Percentiles rank a stretch among this genome's conserved stretches.
Evolutionary conservation across 2,113 vertebrate species (phyloP).

Genomic region (Zosterops japonicus): DNA sequence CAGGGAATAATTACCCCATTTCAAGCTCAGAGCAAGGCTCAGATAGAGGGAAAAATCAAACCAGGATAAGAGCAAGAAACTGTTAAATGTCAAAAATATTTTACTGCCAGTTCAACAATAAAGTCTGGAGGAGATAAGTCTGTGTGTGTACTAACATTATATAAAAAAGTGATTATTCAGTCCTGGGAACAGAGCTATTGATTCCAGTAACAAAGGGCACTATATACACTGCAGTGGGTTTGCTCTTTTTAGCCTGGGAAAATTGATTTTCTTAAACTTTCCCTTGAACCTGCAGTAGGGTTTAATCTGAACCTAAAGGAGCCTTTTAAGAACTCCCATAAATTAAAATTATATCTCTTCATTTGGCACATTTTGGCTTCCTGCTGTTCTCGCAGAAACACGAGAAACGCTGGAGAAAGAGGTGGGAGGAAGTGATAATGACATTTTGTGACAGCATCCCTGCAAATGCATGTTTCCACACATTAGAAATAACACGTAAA

Average conservation of each 20-base stretch:
- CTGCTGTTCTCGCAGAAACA: not conserved
- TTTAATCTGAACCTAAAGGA: constrained; percentile 36
- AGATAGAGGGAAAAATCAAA: constrained; percentile 42
- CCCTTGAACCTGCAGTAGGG: constrained; percentile 26
- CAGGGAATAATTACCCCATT: constrained; percentile 44
- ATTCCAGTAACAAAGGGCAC: constrained; percentile 80
- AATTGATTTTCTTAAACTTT: constrained; percentile 77
- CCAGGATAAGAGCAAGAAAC: constrained; percentile 53
- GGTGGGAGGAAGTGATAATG: not conserved
- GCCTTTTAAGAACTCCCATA: constrained; percentile 25
- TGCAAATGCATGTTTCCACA: not conserved
- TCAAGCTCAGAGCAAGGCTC: constrained; percentile 36
- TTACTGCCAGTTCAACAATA: constrained; percentile 61
- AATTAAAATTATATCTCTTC: constrained; percentile 37
- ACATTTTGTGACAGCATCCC: not conserved
- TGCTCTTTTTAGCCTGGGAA: constrained; percentile 68
- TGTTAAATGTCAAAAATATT: constrained; percentile 58
- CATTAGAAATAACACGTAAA: not conserved
- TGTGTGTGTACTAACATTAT: constrained; percentile 69
- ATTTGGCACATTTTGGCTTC: not conserved
- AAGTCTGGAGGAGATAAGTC: constrained; percentile 75
- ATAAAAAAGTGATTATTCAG: constrained; percentile 85
- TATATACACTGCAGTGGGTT: constrained; percentile 66
- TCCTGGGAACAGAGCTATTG: constrained; percentile 80
- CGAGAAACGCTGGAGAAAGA: not conserved